phyloP scores from a whole-genome alignment of 2,797 vertebrate genomes.

The Notolepis coatsorum region DNA sequence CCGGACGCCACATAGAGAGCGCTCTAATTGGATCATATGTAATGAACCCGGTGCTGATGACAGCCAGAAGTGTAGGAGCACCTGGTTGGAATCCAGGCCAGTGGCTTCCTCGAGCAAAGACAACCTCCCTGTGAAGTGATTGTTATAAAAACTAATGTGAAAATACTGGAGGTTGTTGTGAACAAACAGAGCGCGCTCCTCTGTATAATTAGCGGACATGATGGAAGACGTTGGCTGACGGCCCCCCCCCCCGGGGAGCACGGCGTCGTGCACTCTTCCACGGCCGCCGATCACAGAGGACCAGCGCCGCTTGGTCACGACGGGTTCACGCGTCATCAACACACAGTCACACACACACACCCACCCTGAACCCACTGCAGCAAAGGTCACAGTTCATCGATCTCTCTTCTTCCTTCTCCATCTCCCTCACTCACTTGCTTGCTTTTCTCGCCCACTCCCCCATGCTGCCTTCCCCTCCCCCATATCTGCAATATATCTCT shows the following conservation, averaged over 20 bases:
- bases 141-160: too few relatives aligned
- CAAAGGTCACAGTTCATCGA: slow-evolving; percentile 59
- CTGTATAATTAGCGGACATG: too few relatives aligned
- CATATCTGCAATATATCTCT: slow-evolving; percentile 63
- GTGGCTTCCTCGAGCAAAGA: slow-evolving; percentile 4
- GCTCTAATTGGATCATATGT: slow-evolving; percentile 45
- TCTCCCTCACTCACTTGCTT: slow-evolving; percentile 45
- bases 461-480: slow-evolving; percentile 32
- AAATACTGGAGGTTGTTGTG: too few relatives aligned
- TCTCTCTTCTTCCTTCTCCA: slow-evolving; percentile 35
- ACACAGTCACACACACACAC: slow-evolving; percentile 59
- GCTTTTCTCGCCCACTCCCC: slow-evolving; percentile 41
- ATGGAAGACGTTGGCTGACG: too few relatives aligned
- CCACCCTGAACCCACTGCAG: slow-evolving; percentile 58
- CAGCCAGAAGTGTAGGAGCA: slow-evolving; percentile 17
- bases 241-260: too few relatives aligned
- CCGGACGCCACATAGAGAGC: background rate
- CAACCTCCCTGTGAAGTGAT: background rate
- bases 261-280: too few relatives aligned
- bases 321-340: slow-evolving; percentile 6
- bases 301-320: too few relatives aligned
- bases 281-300: too few relatives aligned
- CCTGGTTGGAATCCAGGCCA: slow-evolving; percentile 25
- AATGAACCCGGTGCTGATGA: slow-evolving; percentile 16
- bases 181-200: background rate